A percentile compares a stretch with the other conserved stretches of the same genome.
phyloP scores from a whole-genome alignment of 2,113 vertebrate genomes.

The Tyto alba region DNA sequence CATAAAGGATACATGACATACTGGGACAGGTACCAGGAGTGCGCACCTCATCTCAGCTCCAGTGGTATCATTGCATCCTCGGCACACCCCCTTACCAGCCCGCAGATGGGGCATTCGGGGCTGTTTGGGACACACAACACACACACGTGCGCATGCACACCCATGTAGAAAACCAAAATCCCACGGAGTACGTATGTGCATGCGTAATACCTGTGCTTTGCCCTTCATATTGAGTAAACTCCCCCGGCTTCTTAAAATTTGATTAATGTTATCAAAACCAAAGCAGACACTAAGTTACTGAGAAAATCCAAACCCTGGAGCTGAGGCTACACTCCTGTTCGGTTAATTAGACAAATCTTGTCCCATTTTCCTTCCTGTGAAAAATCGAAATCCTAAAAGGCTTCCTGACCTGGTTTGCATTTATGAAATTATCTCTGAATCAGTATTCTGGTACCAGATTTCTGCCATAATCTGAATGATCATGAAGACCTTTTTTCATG shows the following conservation, averaged over 20 bases:
- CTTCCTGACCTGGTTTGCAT: not conserved
- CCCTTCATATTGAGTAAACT: not conserved
- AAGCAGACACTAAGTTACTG: not conserved
- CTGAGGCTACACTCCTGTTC: not conserved
- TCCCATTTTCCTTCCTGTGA: not conserved
- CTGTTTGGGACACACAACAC: not conserved
- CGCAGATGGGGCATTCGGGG: not conserved
- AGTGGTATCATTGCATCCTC: not conserved
- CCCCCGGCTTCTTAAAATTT: not conserved
- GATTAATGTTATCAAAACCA: not conserved
- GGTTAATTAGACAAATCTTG: not conserved
- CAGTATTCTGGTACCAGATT: not conserved
- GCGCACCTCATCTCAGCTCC: not conserved
- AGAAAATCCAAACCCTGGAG: not conserved
- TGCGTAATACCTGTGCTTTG: not conserved
- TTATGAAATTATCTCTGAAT: not conserved
- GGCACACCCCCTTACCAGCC: not conserved
- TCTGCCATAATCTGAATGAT: not conserved
- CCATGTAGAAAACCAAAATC: not conserved
- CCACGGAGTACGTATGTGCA: not conserved
- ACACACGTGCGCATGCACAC: rapidly evolving
- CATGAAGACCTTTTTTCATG: not conserved
- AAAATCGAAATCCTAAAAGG: not conserved
- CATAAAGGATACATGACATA: not conserved
- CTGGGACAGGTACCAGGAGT: not conserved